Evolutionary conservation across 1,140 invertebrate genomes (phyloP), one percentile per base, ranked within the genome.

Genomic region (Hyphantria cunea): DNA sequence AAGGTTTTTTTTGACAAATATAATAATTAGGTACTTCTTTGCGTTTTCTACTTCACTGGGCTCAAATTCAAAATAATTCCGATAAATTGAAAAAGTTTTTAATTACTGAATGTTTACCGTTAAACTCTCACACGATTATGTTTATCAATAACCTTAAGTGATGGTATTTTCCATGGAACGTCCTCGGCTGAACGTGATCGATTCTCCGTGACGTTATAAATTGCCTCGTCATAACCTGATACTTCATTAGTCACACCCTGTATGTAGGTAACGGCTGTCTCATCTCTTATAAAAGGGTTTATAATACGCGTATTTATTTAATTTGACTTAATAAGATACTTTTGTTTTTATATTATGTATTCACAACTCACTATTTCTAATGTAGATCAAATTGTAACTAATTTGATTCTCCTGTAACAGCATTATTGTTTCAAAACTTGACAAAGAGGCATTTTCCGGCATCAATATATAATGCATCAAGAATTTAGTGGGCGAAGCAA

Each of bases 231-330:
- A 44, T 3, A n/a, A 13, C 41, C 41, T n/a, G 12, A 44, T 44
- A 44, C 41, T 44, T 44, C 41, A 44, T 44, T 44, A 44, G 41
- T 44, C 12, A 44, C 41, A 44, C 41, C 7, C 41, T 44, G 41
- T 13, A n/a, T 13, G 41, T 37, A 11, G 41, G 41, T n/a, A 44
- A 44, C 9, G 10, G 41, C 41, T 44, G 12, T 7, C 41, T 12
- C 41, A 44, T 13, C 41, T 44, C 7, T 12, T 44, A 13, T 13
- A 2, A 3, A n/a, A 44, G 41, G 9, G 8, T n/a, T 44, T 44
- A 44, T 44, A 12, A 44, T 12, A 12, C 10, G 12, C 41, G 41
- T 13, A n/a, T 13, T 44, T 13, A 44, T 6, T 2, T n/a, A 44
- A 44, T 44, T 44, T 44, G 41, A 44, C 41, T 12, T 44, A 13